phyloP scores from a whole-genome alignment of 2,888 invertebrate species.

The Elaeidobius kamerunicus region DNA sequence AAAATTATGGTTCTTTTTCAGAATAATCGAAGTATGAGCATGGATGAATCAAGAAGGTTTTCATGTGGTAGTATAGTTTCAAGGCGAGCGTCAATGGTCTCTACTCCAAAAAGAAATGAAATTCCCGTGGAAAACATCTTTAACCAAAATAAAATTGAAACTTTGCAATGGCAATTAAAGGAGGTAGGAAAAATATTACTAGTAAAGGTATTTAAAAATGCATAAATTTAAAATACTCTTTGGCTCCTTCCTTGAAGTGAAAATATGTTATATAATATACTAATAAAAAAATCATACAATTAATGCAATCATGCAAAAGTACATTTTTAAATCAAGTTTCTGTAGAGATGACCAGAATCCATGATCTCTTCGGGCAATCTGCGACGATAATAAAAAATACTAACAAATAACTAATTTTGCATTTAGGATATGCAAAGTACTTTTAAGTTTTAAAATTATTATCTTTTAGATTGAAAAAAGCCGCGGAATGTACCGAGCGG shows the following conservation, averaged over 20 bases:
- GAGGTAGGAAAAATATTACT: constrained; percentile 55
- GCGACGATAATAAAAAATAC: too few relatives aligned
- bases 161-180: constrained; percentile 69
- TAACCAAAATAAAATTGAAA: constrained; percentile 65
- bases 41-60: constrained; percentile 26
- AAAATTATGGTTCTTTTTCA: constrained; percentile 19
- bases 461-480: constrained; percentile 63
- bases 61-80: constrained; percentile 25
- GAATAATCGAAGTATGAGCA: constrained; percentile 20
- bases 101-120: constrained; percentile 42
- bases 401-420: not conserved
- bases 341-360: too few relatives aligned
- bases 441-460: not conserved
- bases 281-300: too few relatives aligned
- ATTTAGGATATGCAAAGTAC: not conserved
- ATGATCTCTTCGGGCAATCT: too few relatives aligned
- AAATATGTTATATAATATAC: too few relatives aligned
- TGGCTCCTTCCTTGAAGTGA: too few relatives aligned
- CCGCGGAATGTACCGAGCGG: constrained; percentile 69
- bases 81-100: constrained; percentile 36
- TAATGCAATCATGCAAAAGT: too few relatives aligned
- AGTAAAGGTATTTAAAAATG: too few relatives aligned
- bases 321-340: too few relatives aligned
- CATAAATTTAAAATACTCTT: too few relatives aligned
- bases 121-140: constrained; percentile 58